A percentile compares a stretch with the other conserved stretches of the same genome.
phyloP scores from a whole-genome alignment of 2,113 vertebrate genomes.

The Pomatostomus ruficeps region DNA sequence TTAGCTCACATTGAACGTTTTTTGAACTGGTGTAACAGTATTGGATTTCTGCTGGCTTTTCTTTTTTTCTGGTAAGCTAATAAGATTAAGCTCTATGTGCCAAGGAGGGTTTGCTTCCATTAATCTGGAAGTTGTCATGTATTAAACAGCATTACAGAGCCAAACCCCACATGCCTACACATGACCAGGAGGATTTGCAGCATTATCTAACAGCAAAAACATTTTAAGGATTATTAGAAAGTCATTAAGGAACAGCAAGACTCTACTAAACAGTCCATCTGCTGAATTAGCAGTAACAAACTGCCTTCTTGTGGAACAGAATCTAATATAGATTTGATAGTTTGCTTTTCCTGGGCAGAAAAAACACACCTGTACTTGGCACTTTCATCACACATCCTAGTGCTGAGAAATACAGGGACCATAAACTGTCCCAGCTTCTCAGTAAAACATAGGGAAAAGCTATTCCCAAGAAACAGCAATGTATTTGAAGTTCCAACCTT shows the following conservation, averaged over 20 bases:
- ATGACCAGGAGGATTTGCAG: neutral
- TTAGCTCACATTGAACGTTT: neutral
- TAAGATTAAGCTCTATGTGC: constrained; percentile 21
- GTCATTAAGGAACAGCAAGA: neutral
- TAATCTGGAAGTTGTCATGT: constrained; percentile 15
- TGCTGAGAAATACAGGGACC: neutral
- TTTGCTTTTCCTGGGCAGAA: neutral
- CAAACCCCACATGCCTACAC: neutral
- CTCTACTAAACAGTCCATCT: neutral
- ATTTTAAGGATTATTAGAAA: constrained; percentile 23
- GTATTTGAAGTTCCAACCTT: neutral
- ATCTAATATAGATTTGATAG: neutral
- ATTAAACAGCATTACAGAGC: constrained; percentile 18
- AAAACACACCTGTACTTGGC: neutral
- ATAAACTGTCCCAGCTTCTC: neutral
- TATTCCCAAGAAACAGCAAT: neutral
- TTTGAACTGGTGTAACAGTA: neutral
- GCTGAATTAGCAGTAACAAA: neutral
- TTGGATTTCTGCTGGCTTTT: constrained; percentile 5
- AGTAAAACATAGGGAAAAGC: neutral
- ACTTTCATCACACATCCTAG: neutral
- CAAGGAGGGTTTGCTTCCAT: constrained; percentile 26
- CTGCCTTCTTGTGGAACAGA: neutral
- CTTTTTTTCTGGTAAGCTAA: neutral
- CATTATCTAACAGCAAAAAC: neutral